Evolutionary conservation across 2,113 vertebrate species (phyloP).

Genomic region (Corythoichthys intestinalis): DNA sequence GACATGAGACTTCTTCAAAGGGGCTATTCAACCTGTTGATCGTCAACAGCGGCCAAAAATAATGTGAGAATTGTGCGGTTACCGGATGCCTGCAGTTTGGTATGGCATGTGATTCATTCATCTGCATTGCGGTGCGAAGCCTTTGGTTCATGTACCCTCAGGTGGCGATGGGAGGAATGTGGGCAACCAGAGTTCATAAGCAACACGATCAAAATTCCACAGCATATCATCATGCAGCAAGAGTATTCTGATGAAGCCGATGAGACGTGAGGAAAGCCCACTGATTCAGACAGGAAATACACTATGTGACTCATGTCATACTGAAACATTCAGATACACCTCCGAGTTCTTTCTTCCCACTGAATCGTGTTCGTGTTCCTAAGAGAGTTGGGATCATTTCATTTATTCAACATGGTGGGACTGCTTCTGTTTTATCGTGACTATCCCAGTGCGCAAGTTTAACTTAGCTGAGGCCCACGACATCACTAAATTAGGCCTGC

Average conservation of each 20-base stretch:
- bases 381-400: neutral
- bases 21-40: slow-evolving; percentile 31
- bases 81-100: slow-evolving; percentile 2
- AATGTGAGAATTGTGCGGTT: slow-evolving; percentile 37
- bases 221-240: neutral
- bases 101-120: slow-evolving; percentile 52
- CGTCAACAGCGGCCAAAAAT: slow-evolving; percentile 17
- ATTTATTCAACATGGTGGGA: neutral
- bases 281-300: neutral
- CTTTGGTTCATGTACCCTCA: slow-evolving; percentile 19
- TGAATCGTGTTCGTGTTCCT: neutral
- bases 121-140: slow-evolving; percentile 19
- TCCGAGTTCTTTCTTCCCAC: neutral
- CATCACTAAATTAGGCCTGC: too few relatives aligned
- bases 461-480: neutral
- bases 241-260: neutral
- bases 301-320: neutral
- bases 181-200: slow-evolving; percentile 34
- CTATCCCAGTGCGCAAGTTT: neutral
- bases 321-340: neutral
- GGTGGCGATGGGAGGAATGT: slow-evolving; percentile 22
- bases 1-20: slow-evolving; percentile 30
- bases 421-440: neutral
- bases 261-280: neutral
- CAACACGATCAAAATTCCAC: slow-evolving; percentile 7